phyloP scores from a whole-genome alignment of 2,797 vertebrate species.

The Numenius phaeopus region DNA sequence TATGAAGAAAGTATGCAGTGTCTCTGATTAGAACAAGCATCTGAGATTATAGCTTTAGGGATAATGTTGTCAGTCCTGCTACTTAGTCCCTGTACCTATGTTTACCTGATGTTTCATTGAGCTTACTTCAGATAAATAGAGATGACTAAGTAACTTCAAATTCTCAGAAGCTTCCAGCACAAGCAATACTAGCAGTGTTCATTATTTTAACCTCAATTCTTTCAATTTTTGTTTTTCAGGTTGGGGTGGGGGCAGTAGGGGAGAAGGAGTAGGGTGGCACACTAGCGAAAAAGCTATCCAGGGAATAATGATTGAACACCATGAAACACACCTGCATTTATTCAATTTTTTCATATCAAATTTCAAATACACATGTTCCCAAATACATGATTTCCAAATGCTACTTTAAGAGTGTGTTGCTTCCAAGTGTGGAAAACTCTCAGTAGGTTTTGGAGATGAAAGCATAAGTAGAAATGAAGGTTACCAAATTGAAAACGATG shows the following conservation, averaged over 20 bases:
- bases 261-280: rapidly evolving
- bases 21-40: not conserved
- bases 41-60: not conserved
- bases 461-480: constrained; percentile 57
- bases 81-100: not conserved
- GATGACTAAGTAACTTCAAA: not conserved
- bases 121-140: not conserved
- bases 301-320: not conserved
- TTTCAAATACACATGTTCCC: not conserved
- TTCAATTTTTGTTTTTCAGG: not conserved
- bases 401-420: not conserved
- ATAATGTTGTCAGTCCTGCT: not conserved
- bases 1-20: not conserved
- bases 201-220: not conserved
- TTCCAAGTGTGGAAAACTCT: not conserved
- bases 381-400: not conserved
- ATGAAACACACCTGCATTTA: not conserved
- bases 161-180: not conserved
- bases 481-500: constrained; percentile 67
- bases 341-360: not conserved
- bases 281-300: not conserved
- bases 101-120: not conserved
- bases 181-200: not conserved
- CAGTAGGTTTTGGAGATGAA: constrained; percentile 3
- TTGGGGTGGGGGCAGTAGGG: rapidly evolving